These are phyloP conservation scores for Ectropis crepuscularia DNA, from an alignment of 2,888 invertebrate genomes.

Conservation along the genomic window DNA sequence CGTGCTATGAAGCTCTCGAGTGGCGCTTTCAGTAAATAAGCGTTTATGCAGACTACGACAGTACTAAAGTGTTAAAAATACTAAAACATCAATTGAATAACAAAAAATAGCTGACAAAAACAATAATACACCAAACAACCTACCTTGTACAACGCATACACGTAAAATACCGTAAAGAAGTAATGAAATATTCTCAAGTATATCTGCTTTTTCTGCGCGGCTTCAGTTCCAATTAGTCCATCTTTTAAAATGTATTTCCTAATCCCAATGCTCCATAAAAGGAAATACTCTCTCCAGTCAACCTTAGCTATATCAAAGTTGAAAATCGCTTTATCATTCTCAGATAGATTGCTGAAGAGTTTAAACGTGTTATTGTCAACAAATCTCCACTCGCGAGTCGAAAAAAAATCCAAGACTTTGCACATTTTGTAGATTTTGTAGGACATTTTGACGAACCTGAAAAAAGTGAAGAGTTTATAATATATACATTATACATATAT, in stretches of 20 bases:
- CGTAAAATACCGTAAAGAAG: conserved; percentile 2
- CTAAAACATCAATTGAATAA: too few species aligned
- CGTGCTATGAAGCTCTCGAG: too few species aligned
- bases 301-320: conserved; percentile 34
- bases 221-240: conserved; percentile 16
- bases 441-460: neutral
- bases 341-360: conserved; percentile 22
- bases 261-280: conserved; percentile 18
- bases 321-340: conserved; percentile 33
- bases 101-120: too few species aligned
- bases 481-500: too few species aligned
- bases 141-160: neutral
- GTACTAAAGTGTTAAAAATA: too few species aligned
- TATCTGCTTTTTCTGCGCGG: conserved; percentile 9
- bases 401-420: too few species aligned
- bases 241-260: conserved; percentile 34
- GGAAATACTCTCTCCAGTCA: conserved; percentile 24
- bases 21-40: too few species aligned
- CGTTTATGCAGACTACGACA: too few species aligned
- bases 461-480: too few species aligned
- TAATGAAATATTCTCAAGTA: conserved; percentile 18
- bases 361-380: conserved; percentile 22
- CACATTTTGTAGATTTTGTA: neutral
- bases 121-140: too few species aligned
- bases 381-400: conserved; percentile 4